Evolutionary conservation across 2,113 vertebrate species (phyloP), one percentile per base, ranked within the genome.

Genomic region (Sitta europaea): DNA sequence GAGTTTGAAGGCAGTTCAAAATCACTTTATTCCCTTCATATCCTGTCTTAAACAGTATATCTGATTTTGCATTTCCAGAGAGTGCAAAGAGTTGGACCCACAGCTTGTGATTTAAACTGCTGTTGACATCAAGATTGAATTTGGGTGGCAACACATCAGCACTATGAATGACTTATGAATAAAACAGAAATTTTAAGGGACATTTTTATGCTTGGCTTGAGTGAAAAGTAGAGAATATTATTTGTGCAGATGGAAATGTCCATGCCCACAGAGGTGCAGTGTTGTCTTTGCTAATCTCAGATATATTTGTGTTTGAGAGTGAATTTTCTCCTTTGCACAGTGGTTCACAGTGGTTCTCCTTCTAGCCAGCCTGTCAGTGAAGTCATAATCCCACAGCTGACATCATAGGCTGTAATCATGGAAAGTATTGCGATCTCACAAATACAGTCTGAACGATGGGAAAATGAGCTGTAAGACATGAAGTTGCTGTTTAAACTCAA

Each of bases 231-330:
- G 73, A 63, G 61, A 65, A 29, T 68, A 35, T 78, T 94, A 70
- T 95, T 94, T 89, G 61, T 89, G 83, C 76, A 92, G 77, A 82
- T 87, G 77, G 76, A 83, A 95, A 78, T 38, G 29, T 62, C 67
- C 0, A 0, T 92, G 72, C 57, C 43, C 14, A 33, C 67, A 59
- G 78, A 92, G 72, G 61, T 90, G 72, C 90, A 88, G 67, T 94
- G 82, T 93, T 94, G 90, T 90, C 75, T 92, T 96, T 93, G 82
- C 82, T 93, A 77, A 94, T 94, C 88, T 93, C 85, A 47, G 55
- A 48, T 86, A n/a, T 62, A 45, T 93, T 96, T 93, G 45, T 66
- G 36, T 86, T 66, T 67, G 71, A 92, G 55, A 59, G 23, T 71
- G 79, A 68, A 86, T 95, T 93, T 95, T 95, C 75, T 85, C 36